Evolutionary conservation across 1,140 invertebrate species (phyloP), one percentile per base, ranked within the genome.

Genomic region (Drosophila malerkotliana): DNA sequence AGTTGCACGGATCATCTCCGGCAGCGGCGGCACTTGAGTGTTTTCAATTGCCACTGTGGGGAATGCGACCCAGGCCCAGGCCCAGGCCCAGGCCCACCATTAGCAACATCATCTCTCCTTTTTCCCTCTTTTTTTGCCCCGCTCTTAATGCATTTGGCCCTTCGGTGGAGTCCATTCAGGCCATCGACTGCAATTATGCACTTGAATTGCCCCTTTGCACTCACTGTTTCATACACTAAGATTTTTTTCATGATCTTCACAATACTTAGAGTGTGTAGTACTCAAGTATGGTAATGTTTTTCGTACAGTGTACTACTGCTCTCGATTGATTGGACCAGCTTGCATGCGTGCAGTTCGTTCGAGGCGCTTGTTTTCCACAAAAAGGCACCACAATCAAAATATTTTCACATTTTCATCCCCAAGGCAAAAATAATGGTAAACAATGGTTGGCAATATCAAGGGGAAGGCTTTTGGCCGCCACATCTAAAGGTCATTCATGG

Each of bases 31-130:
- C 78, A 85, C 82, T 85, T 85, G 82, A 85, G 66, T 85, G 82
- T 82, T 72, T 85, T 85, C 82, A 87, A 88, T 83, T 79, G 79
- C 74, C 54, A 63, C 59, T 67, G 56, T 12, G 39, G 51, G 52
- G 51, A 39, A 26, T 64, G 77, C 61, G 73, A 79, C 61, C 69
- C 49, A 57, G 60, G 73, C 68, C 77, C 54, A 28, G 26, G 26
- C 61, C 69, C 49, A 57, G 60, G 73, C 68, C 77, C 54, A 28
- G 26, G 26, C 26, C 82, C 54, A 54, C 53, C 58, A 72, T 61
- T 62, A 72, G 62, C 62, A 80, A 77, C 81, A 39, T 58, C 69
- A 37, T 57, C 30, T 7, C 18, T 44, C 32, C 24, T 7, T 24
- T 44, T 34, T 14, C 48, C 41, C n/a, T 37, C 60, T 59, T 49